Base-by-base conservation (phyloP, 2,888 invertebrate species). In the Xylophagus ater region DNA sequence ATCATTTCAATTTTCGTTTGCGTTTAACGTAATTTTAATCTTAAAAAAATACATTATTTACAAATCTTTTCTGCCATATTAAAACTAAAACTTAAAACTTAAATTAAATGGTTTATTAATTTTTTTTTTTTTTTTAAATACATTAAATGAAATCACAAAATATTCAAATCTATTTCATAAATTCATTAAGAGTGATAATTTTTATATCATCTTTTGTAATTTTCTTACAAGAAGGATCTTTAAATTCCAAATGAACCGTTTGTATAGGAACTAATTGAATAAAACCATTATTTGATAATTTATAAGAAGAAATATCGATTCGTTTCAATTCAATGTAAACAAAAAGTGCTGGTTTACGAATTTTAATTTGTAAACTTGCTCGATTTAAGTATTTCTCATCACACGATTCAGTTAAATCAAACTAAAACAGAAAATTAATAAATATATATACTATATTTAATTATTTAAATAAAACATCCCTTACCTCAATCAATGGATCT, bases 401-500 rank as follows among this genome's bases (percentile, higher is more conserved):
- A 13, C n/a, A n/a, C n/a, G n/a, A n/a, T n/a, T n/a, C n/a, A n/a
- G n/a, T n/a, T 9, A 4, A n/a, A 19, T 9, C 4, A 10, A 30
- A 18, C 6, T 18, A 10, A 19, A 30, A n/a, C 19, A 6, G 5
- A 2, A n/a, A 40, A 8, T 8, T 20, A 4, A 36, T 23, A 28
- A 19, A 18, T 17, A 34, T 26, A 20, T 19, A 10, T 2, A 15
- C 8, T 20, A 37, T 33, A 12, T 19, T 10, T 12, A 34, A 19
- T 10, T 10, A 24, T 24, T 4, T 24, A 24, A 14, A 20, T 25
- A 21, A 30, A 9, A 17, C 7, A n/a, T n/a, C 6, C 43, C 54
- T 58, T 54, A 81, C 81, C 57, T 65, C 55, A 28, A 82, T 62
- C n/a, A 62, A 58, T 2, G 81, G 74, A 47, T 62, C 51, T 30